These are phyloP conservation scores for Luffia ferchaultella DNA, from an alignment of 2,888 invertebrate genomes.

Conservation along the genomic window DNA sequence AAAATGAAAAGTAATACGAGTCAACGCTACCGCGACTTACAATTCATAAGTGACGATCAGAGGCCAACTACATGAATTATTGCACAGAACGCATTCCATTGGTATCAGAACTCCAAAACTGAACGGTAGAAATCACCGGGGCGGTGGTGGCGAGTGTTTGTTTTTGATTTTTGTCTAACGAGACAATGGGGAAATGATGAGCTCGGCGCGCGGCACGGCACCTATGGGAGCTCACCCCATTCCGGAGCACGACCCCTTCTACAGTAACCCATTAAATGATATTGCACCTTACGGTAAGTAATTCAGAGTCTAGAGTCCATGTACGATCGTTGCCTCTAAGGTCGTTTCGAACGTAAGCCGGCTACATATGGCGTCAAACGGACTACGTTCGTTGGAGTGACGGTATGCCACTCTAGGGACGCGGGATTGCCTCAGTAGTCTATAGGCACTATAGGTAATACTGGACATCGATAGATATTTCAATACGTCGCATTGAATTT, in stretches of 20 bases:
- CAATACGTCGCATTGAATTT: background rate
- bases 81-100: background rate
- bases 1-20: no score
- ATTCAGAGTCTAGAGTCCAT: background rate
- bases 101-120: background rate
- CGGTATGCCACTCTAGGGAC: conserved; percentile 56
- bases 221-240: conserved; percentile 60
- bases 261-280: background rate
- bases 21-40: no score
- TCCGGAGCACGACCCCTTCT: conserved; percentile 35
- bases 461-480: conserved; percentile 1
- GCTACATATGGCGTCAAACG: conserved; percentile 62
- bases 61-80: no score
- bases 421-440: conserved; percentile 46
- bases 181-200: conserved; percentile 68
- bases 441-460: conserved; percentile 19
- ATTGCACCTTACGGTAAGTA: background rate
- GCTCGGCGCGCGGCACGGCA: conserved; percentile 47
- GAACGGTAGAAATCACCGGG: background rate
- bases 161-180: conserved; percentile 67
- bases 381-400: conserved; percentile 48
- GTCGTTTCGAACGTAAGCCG: conserved; percentile 27
- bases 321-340: conserved; percentile 10
- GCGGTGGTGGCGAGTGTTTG: conserved; percentile 40
- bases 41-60: no score